These are phyloP conservation scores for Synchiropus splendidus DNA, from an alignment of 2,113 vertebrate genomes.

Conservation along the genomic window DNA sequence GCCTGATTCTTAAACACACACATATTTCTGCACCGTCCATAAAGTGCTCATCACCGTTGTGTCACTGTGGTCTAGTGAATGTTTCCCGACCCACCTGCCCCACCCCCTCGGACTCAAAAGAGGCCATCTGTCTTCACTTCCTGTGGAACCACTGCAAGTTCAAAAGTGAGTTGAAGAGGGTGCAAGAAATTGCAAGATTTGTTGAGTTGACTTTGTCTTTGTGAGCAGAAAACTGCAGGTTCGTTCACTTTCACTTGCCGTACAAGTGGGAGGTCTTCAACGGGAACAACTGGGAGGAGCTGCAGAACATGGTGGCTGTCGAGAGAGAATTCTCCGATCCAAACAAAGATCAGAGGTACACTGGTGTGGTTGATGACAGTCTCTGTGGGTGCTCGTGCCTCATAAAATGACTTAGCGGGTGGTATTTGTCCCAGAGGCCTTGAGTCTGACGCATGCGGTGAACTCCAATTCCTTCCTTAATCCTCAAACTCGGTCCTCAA, in stretches of 20 bases:
- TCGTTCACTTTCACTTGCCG: conserved; percentile 60
- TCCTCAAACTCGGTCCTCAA: no score
- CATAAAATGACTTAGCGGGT: no score
- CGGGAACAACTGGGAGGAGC: conserved; percentile 40
- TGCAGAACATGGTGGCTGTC: conserved; percentile 55
- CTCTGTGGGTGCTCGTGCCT: no score
- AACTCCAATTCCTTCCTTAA: no score
- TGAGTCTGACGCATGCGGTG: no score
- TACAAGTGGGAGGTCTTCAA: conserved; percentile 64
- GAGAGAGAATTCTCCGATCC: conserved; percentile 60
- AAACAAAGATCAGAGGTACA: conserved; percentile 38
- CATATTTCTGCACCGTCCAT: no score
- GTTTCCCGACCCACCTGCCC: not conserved
- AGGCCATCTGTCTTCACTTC: conserved; percentile 60
- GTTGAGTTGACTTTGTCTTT: not conserved
- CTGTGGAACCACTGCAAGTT: conserved; percentile 57
- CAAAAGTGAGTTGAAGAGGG: conserved; percentile 42
- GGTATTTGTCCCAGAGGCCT: no score
- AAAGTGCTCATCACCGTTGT: no score
- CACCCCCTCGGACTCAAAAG: conserved; percentile 16
- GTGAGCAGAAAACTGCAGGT: conserved; percentile 46
- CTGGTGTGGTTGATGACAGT: no score
- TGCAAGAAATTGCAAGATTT: no score
- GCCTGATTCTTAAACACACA: no score
- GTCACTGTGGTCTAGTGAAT: no score